phyloP scores from a whole-genome alignment of 2,888 invertebrate genomes.

The Mesoligia furuncula region DNA sequence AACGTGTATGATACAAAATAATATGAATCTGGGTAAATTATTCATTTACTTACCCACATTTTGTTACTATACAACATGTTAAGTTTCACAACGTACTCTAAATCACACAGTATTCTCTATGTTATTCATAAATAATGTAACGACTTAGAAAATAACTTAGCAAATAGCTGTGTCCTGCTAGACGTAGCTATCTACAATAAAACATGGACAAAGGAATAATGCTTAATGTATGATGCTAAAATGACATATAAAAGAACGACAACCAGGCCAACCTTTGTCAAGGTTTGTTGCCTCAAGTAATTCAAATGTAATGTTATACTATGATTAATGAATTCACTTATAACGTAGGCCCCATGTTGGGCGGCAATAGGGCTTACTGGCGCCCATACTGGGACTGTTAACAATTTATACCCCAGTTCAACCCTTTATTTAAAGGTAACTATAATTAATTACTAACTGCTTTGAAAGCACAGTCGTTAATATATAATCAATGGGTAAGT shows the following conservation, averaged over 20 bases:
- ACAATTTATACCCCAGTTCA: slow-evolving; percentile 38
- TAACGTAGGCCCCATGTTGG: slow-evolving; percentile 45
- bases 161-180: background rate
- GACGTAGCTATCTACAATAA: background rate
- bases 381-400: slow-evolving; percentile 46
- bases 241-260: slow-evolving; percentile 27
- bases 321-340: slow-evolving; percentile 53
- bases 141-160: background rate
- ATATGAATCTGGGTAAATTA: background rate
- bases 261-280: slow-evolving; percentile 32
- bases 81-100: background rate
- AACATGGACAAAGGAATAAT: slow-evolving; percentile 6
- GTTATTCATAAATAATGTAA: background rate
- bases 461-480: slow-evolving; percentile 1
- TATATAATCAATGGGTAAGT: slow-evolving; percentile 7
- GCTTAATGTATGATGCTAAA: slow-evolving; percentile 25
- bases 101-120: background rate
- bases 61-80: background rate
- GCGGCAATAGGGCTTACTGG: slow-evolving; percentile 52
- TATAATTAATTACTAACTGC: slow-evolving; percentile 35
- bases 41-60: no score
- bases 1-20: background rate
- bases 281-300: slow-evolving; percentile 34
- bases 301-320: slow-evolving; percentile 43
- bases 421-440: slow-evolving; percentile 40